Conservation (phyloP, 1,140 invertebrate genomes). For the Heliothis subflexa region DNA sequence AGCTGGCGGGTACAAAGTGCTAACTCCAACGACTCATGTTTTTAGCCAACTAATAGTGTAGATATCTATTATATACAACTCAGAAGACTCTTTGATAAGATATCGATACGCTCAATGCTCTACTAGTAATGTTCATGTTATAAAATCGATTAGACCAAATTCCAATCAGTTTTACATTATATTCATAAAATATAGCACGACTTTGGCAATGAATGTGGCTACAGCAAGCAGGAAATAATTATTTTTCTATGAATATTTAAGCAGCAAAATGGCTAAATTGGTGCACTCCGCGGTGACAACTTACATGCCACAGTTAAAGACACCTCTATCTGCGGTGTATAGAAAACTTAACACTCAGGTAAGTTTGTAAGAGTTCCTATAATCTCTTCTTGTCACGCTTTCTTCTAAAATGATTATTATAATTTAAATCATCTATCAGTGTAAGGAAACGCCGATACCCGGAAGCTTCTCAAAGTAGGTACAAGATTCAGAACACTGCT, state of each 20-base stretch:
- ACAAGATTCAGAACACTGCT: too few relatives aligned
- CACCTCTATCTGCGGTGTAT: background rate
- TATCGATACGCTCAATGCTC: slow-evolving; percentile 87
- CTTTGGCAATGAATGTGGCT: background rate
- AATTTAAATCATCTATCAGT: too few relatives aligned
- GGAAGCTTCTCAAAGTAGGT: too few relatives aligned
- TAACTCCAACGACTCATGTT: slow-evolving; percentile 1
- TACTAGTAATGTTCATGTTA: background rate
- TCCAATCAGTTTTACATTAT: slow-evolving; percentile 18
- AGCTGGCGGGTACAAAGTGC: background rate
- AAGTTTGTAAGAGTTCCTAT: background rate
- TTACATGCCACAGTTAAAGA: too few relatives aligned
- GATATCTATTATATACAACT: too few relatives aligned
- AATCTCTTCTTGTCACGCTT: background rate
- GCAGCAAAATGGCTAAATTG: background rate
- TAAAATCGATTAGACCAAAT: slow-evolving; percentile 9
- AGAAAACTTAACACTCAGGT: slow-evolving; percentile 15
- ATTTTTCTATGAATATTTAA: background rate
- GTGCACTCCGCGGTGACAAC: background rate
- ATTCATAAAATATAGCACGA: slow-evolving; percentile 2
- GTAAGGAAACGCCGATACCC: too few relatives aligned
- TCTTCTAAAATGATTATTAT: background rate
- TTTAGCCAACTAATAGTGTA: background rate
- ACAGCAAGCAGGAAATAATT: background rate
- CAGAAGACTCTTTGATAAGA: background rate